A percentile compares a stretch with the other conserved stretches of the same genome.
phyloP scores from a whole-genome alignment of 1,140 invertebrate genomes.

The Drosophila ficusphila region DNA sequence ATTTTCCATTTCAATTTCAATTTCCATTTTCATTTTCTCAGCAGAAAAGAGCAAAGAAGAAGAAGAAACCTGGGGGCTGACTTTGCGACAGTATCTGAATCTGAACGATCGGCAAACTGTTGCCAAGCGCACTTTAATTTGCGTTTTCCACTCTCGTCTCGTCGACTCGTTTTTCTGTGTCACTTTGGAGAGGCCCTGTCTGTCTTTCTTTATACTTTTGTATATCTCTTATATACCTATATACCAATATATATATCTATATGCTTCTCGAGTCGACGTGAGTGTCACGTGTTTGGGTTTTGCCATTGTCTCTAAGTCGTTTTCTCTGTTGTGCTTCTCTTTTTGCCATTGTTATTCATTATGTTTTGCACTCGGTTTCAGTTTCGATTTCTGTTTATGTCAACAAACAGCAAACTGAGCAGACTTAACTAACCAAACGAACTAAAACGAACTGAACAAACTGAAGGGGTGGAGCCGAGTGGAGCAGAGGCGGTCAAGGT shows the following conservation, averaged over 20 bases:
- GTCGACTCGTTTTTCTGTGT: slow-evolving; percentile 69
- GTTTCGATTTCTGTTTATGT: slow-evolving; percentile 69
- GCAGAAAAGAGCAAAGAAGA: slow-evolving; percentile 38
- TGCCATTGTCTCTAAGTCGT: slow-evolving; percentile 44
- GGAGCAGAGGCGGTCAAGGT: slow-evolving; percentile 35
- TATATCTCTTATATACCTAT: too few relatives aligned
- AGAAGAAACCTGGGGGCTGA: slow-evolving; percentile 4
- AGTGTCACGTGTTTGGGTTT: slow-evolving; percentile 62
- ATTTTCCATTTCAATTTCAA: too few relatives aligned
- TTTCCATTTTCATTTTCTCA: slow-evolving; percentile 53
- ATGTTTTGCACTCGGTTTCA: slow-evolving; percentile 38
- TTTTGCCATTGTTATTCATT: slow-evolving; percentile 27
- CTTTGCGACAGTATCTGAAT: slow-evolving; percentile 4
- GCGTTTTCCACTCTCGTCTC: slow-evolving; percentile 18
- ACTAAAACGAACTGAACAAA: too few relatives aligned
- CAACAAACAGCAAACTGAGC: slow-evolving; percentile 30
- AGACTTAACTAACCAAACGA: too few relatives aligned
- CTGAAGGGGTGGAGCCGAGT: slow-evolving; percentile 3
- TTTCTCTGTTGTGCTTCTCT: slow-evolving; percentile 31
- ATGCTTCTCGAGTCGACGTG: slow-evolving; percentile 12
- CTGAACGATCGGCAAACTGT: slow-evolving; percentile 21
- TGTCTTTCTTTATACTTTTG: background rate
- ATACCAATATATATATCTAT: background rate
- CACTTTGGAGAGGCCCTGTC: slow-evolving; percentile 29
- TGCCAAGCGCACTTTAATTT: slow-evolving; percentile 58